Conservation (phyloP, 2,113 vertebrate genomes). For the Narcine bancroftii region DNA sequence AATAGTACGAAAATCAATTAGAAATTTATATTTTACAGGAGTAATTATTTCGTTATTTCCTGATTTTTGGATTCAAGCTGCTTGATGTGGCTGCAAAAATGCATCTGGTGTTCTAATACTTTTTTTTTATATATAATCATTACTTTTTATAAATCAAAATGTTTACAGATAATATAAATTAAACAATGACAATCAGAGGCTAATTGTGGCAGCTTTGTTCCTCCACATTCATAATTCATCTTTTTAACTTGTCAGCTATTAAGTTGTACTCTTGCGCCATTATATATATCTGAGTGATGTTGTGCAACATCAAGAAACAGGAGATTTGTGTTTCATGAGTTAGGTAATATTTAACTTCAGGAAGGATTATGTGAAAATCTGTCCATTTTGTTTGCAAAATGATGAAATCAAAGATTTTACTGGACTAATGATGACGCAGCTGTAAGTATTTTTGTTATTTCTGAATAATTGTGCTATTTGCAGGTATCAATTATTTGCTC, state of each 20-base stretch:
- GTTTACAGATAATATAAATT: background rate
- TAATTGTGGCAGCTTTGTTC: background rate
- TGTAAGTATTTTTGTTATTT: background rate
- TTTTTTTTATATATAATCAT: background rate
- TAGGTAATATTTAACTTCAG: background rate
- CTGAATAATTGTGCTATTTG: background rate
- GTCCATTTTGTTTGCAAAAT: background rate
- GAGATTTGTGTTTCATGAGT: background rate
- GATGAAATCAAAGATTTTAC: background rate
- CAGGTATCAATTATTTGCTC: too few relatives aligned
- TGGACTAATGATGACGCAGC: background rate
- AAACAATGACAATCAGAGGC: background rate
- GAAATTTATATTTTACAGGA: background rate
- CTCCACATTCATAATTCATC: background rate
- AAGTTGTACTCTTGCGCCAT: background rate
- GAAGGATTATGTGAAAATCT: background rate
- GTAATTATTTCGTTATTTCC: background rate
- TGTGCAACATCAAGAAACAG: background rate
- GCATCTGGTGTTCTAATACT: background rate
- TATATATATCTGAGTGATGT: background rate
- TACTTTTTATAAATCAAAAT: background rate
- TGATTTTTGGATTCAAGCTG: background rate
- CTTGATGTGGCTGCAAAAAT: background rate
- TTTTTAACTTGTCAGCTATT: background rate
- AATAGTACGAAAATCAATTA: background rate